phyloP scores from a whole-genome alignment of 2,113 vertebrate genomes.

The Coryphaenoides rupestris region DNA sequence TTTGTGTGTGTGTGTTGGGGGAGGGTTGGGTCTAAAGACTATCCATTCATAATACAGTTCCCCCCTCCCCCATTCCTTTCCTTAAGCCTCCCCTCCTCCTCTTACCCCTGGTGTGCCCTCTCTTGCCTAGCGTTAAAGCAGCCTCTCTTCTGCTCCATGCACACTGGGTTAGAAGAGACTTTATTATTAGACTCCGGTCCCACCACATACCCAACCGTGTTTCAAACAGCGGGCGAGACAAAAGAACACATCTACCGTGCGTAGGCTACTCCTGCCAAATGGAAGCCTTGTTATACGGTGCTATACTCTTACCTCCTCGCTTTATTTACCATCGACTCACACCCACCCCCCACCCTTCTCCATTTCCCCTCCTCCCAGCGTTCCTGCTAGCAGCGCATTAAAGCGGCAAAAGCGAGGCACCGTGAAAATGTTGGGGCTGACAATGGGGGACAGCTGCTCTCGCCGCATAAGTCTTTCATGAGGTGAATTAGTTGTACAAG shows the following conservation, averaged over 20 bases:
- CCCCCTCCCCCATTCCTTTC: slow-evolving; percentile 34
- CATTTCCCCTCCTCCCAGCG: slow-evolving; percentile 56
- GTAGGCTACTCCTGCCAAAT: slow-evolving; percentile 29
- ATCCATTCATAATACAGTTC: slow-evolving; percentile 70
- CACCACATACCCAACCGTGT: slow-evolving; percentile 49
- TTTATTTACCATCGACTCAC: slow-evolving; percentile 46
- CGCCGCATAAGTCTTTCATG: slow-evolving; percentile 73
- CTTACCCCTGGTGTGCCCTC: slow-evolving; percentile 49
- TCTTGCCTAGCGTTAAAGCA: slow-evolving; percentile 41
- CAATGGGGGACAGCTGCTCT: slow-evolving; percentile 80
- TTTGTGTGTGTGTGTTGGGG: slow-evolving; percentile 16
- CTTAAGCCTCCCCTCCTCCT: slow-evolving; percentile 32
- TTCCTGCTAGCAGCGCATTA: slow-evolving; percentile 61
- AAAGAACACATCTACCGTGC: slow-evolving; percentile 31
- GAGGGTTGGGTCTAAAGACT: slow-evolving; percentile 66
- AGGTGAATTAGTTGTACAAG: slow-evolving; percentile 75
- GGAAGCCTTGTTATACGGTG: slow-evolving; percentile 44
- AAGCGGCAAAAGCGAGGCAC: slow-evolving; percentile 73
- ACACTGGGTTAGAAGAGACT: slow-evolving; percentile 45
- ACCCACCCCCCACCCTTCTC: too few relatives aligned
- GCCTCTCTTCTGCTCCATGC: slow-evolving; percentile 33
- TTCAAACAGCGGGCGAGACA: slow-evolving; percentile 36
- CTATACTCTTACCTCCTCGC: slow-evolving; percentile 18
- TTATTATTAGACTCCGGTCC: slow-evolving; percentile 65
- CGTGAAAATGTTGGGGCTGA: slow-evolving; percentile 73